phyloP scores from a whole-genome alignment of 2,888 invertebrate species.

The Heliconius charithonia region DNA sequence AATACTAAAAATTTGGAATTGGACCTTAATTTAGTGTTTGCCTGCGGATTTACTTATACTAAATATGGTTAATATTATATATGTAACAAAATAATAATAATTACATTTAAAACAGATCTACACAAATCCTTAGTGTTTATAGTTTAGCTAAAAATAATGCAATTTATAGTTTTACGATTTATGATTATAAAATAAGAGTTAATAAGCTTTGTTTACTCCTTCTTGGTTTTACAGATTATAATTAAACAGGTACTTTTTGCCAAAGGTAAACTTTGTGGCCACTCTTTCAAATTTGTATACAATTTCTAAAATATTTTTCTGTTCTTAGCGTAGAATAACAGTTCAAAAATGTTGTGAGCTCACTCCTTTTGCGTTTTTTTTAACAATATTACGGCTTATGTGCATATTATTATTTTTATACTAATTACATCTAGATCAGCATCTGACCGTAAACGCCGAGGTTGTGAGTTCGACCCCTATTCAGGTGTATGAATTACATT shows the following conservation, averaged over 20 bases:
- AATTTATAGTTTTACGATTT: background rate
- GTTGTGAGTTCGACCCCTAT: too few relatives aligned
- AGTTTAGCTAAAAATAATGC: background rate
- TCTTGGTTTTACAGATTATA: background rate
- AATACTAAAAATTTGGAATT: background rate
- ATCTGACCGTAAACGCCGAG: too few relatives aligned
- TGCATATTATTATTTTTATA: too few relatives aligned
- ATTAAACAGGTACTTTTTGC: background rate
- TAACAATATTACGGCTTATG: background rate
- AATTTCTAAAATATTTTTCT: background rate
- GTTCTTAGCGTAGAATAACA: background rate
- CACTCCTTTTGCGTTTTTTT: background rate
- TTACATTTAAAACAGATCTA: background rate
- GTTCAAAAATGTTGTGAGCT: background rate
- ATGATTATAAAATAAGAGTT: background rate
- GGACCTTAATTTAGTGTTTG: background rate
- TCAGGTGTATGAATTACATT: too few relatives aligned
- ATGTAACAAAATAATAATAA: slow-evolving; percentile 13
- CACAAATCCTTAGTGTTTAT: background rate
- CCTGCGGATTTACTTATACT: slow-evolving; percentile 5
- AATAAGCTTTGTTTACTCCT: background rate
- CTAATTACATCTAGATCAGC: background rate
- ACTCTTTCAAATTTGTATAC: background rate
- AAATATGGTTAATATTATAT: background rate
- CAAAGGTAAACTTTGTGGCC: too few relatives aligned